phyloP scores from a whole-genome alignment of 2,113 vertebrate genomes.

The Callospermophilus lateralis region DNA sequence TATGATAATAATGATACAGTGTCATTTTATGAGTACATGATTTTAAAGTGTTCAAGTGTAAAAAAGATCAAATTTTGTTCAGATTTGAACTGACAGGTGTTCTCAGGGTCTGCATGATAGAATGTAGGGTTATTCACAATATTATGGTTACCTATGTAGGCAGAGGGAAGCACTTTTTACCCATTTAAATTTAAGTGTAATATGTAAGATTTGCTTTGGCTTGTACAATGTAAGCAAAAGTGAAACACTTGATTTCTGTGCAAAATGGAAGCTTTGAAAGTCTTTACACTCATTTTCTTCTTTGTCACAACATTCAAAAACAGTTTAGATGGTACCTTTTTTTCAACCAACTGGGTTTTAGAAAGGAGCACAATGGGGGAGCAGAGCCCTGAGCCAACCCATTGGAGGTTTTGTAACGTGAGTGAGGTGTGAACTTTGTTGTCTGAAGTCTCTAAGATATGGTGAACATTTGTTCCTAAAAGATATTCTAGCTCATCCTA shows the following conservation, averaged over 20 bases:
- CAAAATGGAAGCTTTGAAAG: background rate
- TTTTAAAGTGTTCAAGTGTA: background rate
- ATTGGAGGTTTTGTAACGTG: background rate
- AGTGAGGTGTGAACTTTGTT: background rate
- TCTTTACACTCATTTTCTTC: background rate
- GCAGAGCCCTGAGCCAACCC: background rate
- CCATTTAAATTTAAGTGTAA: background rate
- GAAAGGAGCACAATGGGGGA: background rate
- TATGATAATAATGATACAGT: background rate
- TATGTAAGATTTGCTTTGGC: background rate
- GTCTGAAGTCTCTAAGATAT: background rate
- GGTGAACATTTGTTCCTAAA: background rate
- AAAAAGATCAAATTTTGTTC: background rate
- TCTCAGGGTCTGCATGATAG: background rate
- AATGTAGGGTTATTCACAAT: background rate
- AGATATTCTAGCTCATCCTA: background rate
- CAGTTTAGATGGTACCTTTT: background rate
- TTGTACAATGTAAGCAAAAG: background rate
- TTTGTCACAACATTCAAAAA: background rate
- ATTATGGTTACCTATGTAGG: background rate
- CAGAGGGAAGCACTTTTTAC: background rate
- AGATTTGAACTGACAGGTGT: background rate
- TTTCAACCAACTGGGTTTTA: background rate
- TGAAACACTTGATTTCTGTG: background rate
- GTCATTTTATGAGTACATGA: background rate